phyloP scores from a whole-genome alignment of 1,140 invertebrate genomes.

The Pogonomyrmex barbatus region DNA sequence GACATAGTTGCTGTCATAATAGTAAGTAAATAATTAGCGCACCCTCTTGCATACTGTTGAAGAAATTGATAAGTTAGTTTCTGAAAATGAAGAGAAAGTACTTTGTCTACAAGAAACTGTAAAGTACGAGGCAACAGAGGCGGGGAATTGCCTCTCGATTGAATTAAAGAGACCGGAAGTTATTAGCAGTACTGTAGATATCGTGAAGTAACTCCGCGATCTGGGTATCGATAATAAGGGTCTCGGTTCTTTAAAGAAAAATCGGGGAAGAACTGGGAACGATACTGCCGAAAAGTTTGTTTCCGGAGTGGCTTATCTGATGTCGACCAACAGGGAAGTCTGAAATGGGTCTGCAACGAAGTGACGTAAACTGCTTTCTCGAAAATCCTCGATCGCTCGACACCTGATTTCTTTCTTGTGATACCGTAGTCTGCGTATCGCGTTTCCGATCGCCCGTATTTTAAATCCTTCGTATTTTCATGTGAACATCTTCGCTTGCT shows the following conservation, averaged over 20 bases:
- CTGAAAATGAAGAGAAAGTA: conserved; percentile 39
- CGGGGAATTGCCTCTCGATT: conserved; percentile 51
- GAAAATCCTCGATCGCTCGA: conserved; percentile 74
- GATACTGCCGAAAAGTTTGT: conserved; percentile 78
- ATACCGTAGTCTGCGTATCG: conserved; percentile 65
- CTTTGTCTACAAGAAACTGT: conserved; percentile 56
- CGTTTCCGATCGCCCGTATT: conserved; percentile 68
- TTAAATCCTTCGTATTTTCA: conserved; percentile 67
- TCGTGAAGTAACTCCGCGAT: conserved; percentile 58
- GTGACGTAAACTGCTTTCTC: conserved; percentile 74
- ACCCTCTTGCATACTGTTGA: conserved; percentile 27
- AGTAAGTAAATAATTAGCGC: conserved; percentile 57
- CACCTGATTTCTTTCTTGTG: conserved; percentile 75
- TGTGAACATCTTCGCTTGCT: conserved; percentile 37
- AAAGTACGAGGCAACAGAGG: conserved; percentile 17
- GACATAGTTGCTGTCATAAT: conserved; percentile 47
- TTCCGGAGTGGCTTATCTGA: conserved; percentile 76
- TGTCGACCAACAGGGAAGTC: conserved; percentile 71
- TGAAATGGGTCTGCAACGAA: conserved; percentile 69
- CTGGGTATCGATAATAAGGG: conserved; percentile 60
- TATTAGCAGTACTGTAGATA: conserved; percentile 70
- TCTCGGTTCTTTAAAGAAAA: conserved; percentile 62
- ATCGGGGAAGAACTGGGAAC: conserved; percentile 46
- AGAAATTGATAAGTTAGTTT: conserved; percentile 63
- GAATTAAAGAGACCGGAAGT: conserved; percentile 75